Evolutionary conservation across 2,888 invertebrate genomes (phyloP).

Genomic region (Tipula vernalis): DNA sequence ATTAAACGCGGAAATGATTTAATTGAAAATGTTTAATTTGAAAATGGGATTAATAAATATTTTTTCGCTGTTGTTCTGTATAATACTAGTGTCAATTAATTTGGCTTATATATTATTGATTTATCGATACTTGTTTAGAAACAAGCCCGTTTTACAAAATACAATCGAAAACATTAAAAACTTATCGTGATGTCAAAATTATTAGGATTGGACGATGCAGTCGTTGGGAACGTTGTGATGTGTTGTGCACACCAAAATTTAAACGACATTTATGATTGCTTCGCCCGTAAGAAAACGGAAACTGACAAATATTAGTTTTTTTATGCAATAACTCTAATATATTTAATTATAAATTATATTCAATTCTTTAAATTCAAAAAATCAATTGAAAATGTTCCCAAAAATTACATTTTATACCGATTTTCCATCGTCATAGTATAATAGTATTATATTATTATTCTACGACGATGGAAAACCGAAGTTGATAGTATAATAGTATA

Average conservation of each 20-base stretch:
- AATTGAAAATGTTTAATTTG: neutral
- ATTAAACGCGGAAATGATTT: neutral
- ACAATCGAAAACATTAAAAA: neutral
- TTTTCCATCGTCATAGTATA: no score
- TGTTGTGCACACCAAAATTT: neutral
- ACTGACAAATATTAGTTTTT: no score
- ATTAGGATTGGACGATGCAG: neutral
- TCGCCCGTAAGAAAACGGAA: no score
- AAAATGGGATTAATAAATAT: neutral
- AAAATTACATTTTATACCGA: no score
- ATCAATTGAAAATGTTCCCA: no score
- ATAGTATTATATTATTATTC: no score
- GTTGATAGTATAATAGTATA: no score
- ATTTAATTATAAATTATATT: no score
- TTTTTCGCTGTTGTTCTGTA: neutral
- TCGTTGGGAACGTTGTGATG: neutral
- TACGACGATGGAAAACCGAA: no score
- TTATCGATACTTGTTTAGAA: neutral
- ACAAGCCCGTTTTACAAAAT: neutral
- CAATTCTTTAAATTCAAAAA: no score
- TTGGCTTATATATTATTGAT: neutral
- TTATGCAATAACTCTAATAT: no score
- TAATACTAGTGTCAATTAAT: neutral
- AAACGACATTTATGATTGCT: no score
- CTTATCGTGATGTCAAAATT: neutral